Base-by-base conservation (phyloP, 2,797 vertebrate genomes). In the Salarias fasciatus region DNA sequence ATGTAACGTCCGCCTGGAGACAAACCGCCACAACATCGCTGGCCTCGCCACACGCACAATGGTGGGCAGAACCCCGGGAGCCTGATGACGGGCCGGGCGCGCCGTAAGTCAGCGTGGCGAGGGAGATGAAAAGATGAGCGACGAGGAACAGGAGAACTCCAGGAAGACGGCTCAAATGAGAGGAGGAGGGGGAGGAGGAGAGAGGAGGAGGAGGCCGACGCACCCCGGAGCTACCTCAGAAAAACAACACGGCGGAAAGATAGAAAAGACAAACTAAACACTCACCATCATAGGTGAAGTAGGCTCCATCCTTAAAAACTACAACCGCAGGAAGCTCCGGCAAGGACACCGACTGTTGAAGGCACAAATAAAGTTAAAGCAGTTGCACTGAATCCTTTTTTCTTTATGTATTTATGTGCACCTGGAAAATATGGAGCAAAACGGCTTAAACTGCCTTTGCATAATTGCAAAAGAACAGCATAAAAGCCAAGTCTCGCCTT, bases 241-340 rank as follows among this genome's bases (percentile, higher is more conserved):
- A 57, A 64, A 78, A 56, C 15, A 42, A 13, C n/a, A 9, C n/a
- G n/a, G n/a, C n/a, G n/a, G n/a, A n/a, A n/a, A n/a, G n/a, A n/a
- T n/a, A 28, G 11, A 31, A 5, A 33, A 43, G 11, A 29, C n/a
- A n/a, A 0, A 9, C 18, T 42, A 10, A 43, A 48, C 36, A 94
- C 96, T 94, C 86, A 99, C 98, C 97, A 72, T 99, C 96, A 55
- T 97, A 99, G 13, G 95, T 92, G 77, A 97, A 99, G 65, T 95
- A 94, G 60, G 86, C 92, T 56, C 92, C 95, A 55, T 99, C 98
- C 90, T 99, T 99, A 87, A 99, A 97, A 76, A 99, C 97, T 3
- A 97, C 87, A 4, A 99, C 94, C 1, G 96, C 89, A 1, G 98
- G 98, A 72, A 98, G 85, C 76, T 99, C 97, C 53, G 94, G 94